These are phyloP conservation scores for Myotis lucifugus DNA, from an alignment of 2,113 vertebrate species.

Conservation along the genomic window DNA sequence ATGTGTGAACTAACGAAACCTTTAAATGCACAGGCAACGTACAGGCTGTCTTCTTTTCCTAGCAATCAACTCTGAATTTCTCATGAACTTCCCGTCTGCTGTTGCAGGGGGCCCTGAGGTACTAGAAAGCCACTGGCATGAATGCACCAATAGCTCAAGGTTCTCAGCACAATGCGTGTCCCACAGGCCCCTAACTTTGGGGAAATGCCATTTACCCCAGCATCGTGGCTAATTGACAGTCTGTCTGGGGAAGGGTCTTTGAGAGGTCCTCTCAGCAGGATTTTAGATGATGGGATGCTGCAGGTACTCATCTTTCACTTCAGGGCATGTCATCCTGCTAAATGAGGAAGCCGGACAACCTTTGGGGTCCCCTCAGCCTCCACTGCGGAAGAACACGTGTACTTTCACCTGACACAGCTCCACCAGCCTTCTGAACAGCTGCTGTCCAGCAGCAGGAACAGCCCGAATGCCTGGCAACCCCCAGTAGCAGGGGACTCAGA, in stretches of 20 bases:
- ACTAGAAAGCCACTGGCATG: neutral
- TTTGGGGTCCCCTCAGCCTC: conserved; percentile 54
- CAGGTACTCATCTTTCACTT: conserved; percentile 66
- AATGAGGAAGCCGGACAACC: conserved; percentile 63
- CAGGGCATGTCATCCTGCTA: conserved; percentile 21
- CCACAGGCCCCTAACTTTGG: neutral
- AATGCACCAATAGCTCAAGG: neutral
- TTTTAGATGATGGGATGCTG: neutral
- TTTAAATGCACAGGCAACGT: neutral
- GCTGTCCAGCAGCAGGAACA: conserved; percentile 19
- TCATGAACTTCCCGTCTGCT: neutral
- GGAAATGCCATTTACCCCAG: conserved; percentile 25
- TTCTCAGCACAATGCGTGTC: neutral
- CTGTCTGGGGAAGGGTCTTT: conserved; percentile 24
- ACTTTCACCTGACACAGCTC: conserved; percentile 43
- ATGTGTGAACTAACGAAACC: neutral
- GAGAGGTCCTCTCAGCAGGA: conserved; percentile 33
- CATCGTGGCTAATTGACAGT: neutral
- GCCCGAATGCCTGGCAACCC: neutral
- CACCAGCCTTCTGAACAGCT: conserved; percentile 64
- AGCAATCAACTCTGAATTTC: neutral
- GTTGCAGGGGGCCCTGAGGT: neutral
- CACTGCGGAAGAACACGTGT: conserved; percentile 60
- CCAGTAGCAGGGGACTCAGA: neutral
- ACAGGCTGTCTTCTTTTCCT: neutral